Percentiles rank a stretch among this genome's conserved stretches.
These are phyloP conservation scores for Cochlearius cochlearius DNA, from an alignment of 2,113 vertebrate genomes.

Conservation along the genomic window DNA sequence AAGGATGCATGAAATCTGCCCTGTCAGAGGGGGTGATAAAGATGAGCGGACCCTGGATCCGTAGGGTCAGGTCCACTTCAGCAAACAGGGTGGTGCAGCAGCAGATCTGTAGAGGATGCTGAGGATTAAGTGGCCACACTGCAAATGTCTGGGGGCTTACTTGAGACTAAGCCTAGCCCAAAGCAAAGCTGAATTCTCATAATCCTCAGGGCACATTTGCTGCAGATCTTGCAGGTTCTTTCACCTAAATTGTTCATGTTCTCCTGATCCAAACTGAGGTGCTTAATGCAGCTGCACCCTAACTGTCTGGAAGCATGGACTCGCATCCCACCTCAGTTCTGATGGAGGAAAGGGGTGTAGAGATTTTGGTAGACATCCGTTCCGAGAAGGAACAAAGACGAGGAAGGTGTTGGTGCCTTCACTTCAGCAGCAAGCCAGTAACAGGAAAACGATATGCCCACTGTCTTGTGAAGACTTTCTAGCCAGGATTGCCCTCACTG, in stretches of 20 bases:
- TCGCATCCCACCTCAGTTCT: background rate
- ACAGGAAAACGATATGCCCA: background rate
- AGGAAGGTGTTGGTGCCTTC: background rate
- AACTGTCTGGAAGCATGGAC: background rate
- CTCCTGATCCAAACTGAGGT: background rate
- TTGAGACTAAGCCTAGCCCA: background rate
- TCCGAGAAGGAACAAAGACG: background rate
- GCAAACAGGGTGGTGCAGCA: background rate
- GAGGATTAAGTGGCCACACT: background rate
- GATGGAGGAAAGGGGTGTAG: background rate
- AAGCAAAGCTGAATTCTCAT: background rate
- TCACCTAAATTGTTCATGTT: background rate
- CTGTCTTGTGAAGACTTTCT: background rate
- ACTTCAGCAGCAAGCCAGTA: background rate
- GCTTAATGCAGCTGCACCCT: background rate
- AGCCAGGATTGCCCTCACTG: background rate
- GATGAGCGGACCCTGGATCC: background rate
- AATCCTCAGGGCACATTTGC: background rate
- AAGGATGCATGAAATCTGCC: background rate
- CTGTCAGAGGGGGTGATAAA: background rate
- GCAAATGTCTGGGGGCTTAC: background rate
- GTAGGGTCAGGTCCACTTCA: background rate
- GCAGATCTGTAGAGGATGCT: background rate
- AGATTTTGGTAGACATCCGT: background rate
- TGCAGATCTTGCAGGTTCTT: background rate